Conservation (phyloP, 1,140 invertebrate genomes). For the Ips nitidus region DNA sequence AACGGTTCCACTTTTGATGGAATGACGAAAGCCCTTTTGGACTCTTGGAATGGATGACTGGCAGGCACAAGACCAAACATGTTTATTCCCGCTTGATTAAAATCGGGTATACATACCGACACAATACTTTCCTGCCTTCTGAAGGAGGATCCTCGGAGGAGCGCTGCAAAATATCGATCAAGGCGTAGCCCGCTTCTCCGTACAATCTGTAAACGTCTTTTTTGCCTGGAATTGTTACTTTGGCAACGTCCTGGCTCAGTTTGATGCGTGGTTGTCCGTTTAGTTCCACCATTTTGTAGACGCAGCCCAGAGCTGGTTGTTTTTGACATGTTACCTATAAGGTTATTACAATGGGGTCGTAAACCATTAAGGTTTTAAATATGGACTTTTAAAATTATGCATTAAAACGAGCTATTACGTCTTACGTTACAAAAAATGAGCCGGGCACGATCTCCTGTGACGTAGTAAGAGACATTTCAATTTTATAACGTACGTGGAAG, state of each 20-base stretch:
- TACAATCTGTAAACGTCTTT: slow-evolving; percentile 81
- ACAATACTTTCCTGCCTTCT: slow-evolving; percentile 81
- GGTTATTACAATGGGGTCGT: slow-evolving; percentile 51
- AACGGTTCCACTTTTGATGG: slow-evolving; percentile 80
- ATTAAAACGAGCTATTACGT: too few species aligned
- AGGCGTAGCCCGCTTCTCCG: slow-evolving; percentile 86
- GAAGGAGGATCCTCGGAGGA: slow-evolving; percentile 76
- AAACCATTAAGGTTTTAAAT: too few species aligned
- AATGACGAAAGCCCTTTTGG: slow-evolving; percentile 90
- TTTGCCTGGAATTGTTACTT: slow-evolving; percentile 95
- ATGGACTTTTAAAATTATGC: too few species aligned
- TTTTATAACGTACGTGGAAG: too few species aligned
- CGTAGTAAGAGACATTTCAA: too few species aligned
- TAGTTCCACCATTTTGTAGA: slow-evolving; percentile 97
- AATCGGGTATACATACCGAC: slow-evolving; percentile 51
- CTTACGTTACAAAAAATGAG: too few species aligned
- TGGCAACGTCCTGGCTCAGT: slow-evolving; percentile 95
- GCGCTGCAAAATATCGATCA: slow-evolving; percentile 87
- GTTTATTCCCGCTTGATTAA: neutral
- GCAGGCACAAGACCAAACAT: neutral
- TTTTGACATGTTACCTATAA: slow-evolving; percentile 73
- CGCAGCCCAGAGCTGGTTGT: slow-evolving; percentile 96
- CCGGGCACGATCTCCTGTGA: too few species aligned
- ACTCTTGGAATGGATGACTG: slow-evolving; percentile 94
- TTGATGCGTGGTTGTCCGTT: slow-evolving; percentile 92